A percentile compares a stretch with the other conserved stretches of the same genome.
Conservation (phyloP, 2,888 invertebrate species). For the Caenorhabditis angaria region DNA sequence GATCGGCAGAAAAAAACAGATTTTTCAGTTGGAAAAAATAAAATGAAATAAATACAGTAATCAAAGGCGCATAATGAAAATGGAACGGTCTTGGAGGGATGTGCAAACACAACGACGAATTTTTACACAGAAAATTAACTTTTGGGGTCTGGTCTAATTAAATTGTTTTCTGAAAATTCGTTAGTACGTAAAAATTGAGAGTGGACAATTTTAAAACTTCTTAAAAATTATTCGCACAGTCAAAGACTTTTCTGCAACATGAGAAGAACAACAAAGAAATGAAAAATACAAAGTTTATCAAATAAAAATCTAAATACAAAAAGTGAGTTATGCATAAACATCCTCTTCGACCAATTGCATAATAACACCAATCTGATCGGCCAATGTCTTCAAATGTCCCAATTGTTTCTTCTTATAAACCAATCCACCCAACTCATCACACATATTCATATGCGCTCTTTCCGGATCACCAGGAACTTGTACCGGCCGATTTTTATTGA, state of each 20-base stretch:
- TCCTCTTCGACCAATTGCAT: constrained; percentile 35
- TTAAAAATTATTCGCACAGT: too few relatives aligned
- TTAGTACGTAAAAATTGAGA: too few relatives aligned
- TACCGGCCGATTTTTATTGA: constrained; percentile 47
- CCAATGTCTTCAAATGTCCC: constrained; percentile 75
- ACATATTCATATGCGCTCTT: constrained; percentile 65
- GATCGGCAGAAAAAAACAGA: neutral
- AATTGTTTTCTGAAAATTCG: too few relatives aligned
- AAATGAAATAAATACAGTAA: neutral
- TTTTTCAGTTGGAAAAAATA: neutral
- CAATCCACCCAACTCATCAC: constrained; percentile 67
- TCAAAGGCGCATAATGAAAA: too few relatives aligned
- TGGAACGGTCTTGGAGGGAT: too few relatives aligned
- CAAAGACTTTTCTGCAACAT: neutral
- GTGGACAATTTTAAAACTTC: too few relatives aligned
- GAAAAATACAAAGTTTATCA: neutral
- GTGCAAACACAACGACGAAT: too few relatives aligned
- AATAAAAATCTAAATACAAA: too few relatives aligned
- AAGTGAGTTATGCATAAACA: neutral
- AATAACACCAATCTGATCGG: constrained; percentile 38
- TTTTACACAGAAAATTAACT: too few relatives aligned
- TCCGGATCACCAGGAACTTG: constrained; percentile 72
- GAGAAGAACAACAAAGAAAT: neutral
- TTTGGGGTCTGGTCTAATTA: too few relatives aligned
- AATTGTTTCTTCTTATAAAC: constrained; percentile 75